Evolutionary conservation across 2,113 vertebrate genomes (phyloP), one percentile per base, ranked within the genome.

Genomic region (Dicentrarchus labrax): DNA sequence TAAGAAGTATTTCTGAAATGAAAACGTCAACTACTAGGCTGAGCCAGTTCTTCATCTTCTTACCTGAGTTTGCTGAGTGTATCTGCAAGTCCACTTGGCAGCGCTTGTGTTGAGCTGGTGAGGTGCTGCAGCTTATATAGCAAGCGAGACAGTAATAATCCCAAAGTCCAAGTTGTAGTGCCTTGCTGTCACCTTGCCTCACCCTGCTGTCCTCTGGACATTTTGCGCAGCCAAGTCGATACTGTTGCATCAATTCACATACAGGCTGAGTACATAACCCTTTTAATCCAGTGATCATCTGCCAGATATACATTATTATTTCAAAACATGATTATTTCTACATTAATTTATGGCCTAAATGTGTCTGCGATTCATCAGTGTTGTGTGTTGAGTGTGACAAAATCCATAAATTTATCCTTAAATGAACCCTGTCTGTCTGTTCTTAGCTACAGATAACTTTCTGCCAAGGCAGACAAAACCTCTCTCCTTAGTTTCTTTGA

Each of bases 91-190:
- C 78, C 66, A 76, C 87, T 82, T 65, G 82, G 72, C 62, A 76
- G 74, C 67, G 72, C 78, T 86, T 89, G 83, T 92, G 82, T 11
- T 80, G 4, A 76, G 4, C 53, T 60, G 69, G 9, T 24, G 67
- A 51, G 3, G 1, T n/a, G 62, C 60, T 51, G 50, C 66, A 50
- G 84, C 78, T 93, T 96, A 85, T 94, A 94, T 94, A 95, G 84
- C 30, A 16, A 65, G 66, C 13, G 76, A 30, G 38, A 76, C 61
- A 50, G 38, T 71, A 84, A 92, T 82, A 77, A 92, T 91, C 85
- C 75, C 94, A 95, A 93, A 93, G 91, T 94, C 92, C 93, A 94
- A 60, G 56, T 77, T 74, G 59, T 79, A 80, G 89, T 93, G 92
- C 70, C 64, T 56, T 85, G 93, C 86, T 94, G 93, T 95, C 75